Percentiles rank a stretch among this genome's conserved stretches.
Evolutionary conservation across 2,888 invertebrate species (phyloP).

Genomic region (Ichneumoninae sp.): DNA sequence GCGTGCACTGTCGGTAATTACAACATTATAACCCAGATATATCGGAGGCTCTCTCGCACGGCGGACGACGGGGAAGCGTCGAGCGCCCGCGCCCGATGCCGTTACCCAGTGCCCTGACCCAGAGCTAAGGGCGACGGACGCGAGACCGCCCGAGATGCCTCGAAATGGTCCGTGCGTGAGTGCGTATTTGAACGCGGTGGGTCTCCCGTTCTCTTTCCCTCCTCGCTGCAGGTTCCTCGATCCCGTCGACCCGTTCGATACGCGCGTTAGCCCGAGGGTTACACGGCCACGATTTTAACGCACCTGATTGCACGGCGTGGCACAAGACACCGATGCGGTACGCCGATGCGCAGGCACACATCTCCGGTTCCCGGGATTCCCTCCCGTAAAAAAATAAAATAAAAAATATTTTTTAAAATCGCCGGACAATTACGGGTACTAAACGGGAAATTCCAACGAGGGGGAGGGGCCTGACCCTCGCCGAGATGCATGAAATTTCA

Average conservation of each 20-base stretch:
- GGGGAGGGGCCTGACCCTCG: neutral
- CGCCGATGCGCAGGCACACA: neutral
- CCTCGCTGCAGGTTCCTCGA: constrained; percentile 6
- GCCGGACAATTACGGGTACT: neutral
- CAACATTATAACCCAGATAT: constrained; percentile 82
- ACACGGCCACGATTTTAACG: constrained; percentile 12
- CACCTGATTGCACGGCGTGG: neutral
- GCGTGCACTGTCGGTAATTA: constrained; percentile 69
- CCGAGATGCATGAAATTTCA: constrained; percentile 6
- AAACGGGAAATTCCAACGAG: neutral
- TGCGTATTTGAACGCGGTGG: constrained; percentile 68
- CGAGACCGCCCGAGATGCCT: constrained; percentile 70
- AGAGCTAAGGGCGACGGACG: constrained; percentile 81
- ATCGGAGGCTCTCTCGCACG: constrained; percentile 52
- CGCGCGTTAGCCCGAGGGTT: constrained; percentile 1
- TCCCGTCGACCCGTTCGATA: constrained; percentile 32
- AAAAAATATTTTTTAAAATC: neutral
- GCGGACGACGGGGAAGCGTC: constrained; percentile 4
- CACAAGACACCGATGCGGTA: neutral
- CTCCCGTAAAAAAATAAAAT: neutral
- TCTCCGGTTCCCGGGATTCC: neutral
- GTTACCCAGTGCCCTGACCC: constrained; percentile 82
- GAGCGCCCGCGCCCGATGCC: constrained; percentile 73
- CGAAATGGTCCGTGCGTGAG: constrained; percentile 74
- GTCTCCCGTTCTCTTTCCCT: constrained; percentile 1